Evolutionary conservation across 2,113 vertebrate genomes (phyloP).

Genomic region (Chaetodon trifascialis): DNA sequence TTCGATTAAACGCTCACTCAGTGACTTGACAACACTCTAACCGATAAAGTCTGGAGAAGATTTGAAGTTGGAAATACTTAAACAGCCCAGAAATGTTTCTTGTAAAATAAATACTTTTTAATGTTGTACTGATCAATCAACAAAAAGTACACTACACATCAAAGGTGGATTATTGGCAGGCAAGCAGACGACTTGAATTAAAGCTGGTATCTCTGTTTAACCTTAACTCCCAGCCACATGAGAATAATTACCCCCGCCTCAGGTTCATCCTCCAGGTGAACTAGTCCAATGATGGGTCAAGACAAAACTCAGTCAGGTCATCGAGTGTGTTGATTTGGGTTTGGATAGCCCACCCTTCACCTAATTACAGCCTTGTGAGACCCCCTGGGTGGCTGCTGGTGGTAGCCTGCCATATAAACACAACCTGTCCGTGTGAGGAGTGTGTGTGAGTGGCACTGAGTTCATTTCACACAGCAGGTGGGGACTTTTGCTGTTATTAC

Average conservation of each 20-base stretch:
- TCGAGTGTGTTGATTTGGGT: slow-evolving; percentile 58
- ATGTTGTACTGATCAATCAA: background rate
- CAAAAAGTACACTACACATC: background rate
- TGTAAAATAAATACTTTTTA: background rate
- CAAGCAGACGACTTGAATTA: background rate
- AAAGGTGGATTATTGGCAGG: background rate
- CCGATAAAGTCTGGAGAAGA: background rate
- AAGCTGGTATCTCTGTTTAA: slow-evolving; percentile 1
- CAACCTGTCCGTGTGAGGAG: slow-evolving; percentile 60
- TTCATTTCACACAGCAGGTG: slow-evolving; percentile 71
- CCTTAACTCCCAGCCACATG: background rate
- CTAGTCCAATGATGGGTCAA: slow-evolving; percentile 42
- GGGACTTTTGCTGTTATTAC: slow-evolving; percentile 79
- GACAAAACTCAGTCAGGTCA: slow-evolving; percentile 45
- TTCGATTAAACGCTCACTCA: background rate
- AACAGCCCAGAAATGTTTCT: too few relatives aligned
- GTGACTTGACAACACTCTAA: background rate
- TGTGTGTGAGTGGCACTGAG: slow-evolving; percentile 57
- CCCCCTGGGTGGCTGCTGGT: slow-evolving; percentile 55
- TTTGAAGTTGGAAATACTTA: too few relatives aligned
- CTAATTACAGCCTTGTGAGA: slow-evolving; percentile 72
- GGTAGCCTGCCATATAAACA: slow-evolving; percentile 70
- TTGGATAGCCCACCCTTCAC: slow-evolving; percentile 65
- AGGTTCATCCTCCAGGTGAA: slow-evolving; percentile 54
- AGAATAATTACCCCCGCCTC: slow-evolving; percentile 40